Evolutionary conservation across 2,888 invertebrate species (phyloP), one percentile per base, ranked within the genome.

Genomic region (Xestia c-nigrum): DNA sequence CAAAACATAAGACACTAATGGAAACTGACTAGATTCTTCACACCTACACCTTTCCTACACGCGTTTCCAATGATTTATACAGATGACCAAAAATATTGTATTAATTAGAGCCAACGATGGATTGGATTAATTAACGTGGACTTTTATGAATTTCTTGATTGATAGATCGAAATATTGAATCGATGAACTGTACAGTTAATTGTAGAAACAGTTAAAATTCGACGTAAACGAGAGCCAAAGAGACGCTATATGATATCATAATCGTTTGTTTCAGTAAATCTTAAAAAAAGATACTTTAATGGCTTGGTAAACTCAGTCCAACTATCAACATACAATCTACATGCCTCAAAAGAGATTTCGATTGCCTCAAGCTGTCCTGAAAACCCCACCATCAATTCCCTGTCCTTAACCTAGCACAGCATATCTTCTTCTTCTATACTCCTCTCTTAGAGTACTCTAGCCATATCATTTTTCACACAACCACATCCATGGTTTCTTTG

Each of bases 121-220:
- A 72, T 79, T 73, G 68, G 52, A 80, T 84, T 80, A 84, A 87
- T 85, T 87, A 80, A 61, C 75, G 74, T 74, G n/a, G 81, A 81
- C 85, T 81, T 87, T 84, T 85, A 87, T 85, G 81, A 77, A 76
- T 72, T 57, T 38, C 78, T 83, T 83, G 81, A 87, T 87, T 87
- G 83, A 86, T 81, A 64, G 83, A 65, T 72, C 4, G 57, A 76
- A 66, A 74, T 61, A 65, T 71, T 73, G 46, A 52, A 72, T 73
- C 74, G 72, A 79, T 73, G 57, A 74, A 68, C 24, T 52, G 59
- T 50, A 76, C 73, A 71, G n/a, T 84, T 67, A 65, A 76, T 71
- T 55, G 50, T 75, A 70, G 1, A 19, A 78, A 80, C 76, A 73
- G 81, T 76, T 79, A 76, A 59, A 24, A 47, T 46, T 61, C 81